These are phyloP conservation scores for Vidua macroura DNA, from an alignment of 2,113 vertebrate genomes.

Conservation along the genomic window DNA sequence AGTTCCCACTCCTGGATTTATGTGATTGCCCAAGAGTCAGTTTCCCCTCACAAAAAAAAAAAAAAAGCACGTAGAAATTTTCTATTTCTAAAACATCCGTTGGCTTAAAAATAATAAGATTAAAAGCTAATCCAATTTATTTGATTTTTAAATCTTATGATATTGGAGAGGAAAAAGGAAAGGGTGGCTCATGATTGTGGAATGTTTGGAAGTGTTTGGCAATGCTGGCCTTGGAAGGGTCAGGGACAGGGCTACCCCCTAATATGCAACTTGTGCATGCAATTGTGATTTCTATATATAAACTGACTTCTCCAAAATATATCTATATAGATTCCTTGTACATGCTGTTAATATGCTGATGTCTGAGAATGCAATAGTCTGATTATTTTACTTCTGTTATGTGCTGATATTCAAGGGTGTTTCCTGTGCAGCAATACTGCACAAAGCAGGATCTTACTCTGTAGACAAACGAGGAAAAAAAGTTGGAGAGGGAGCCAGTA, in stretches of 20 bases:
- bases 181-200: not conserved
- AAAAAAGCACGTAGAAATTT: rapidly evolving
- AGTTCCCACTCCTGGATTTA: not conserved
- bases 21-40: not conserved
- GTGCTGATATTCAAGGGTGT: not conserved
- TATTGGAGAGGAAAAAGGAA: not conserved
- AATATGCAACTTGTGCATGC: not conserved
- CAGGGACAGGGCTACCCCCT: not conserved
- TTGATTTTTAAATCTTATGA: constrained; percentile 1
- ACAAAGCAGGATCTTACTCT: not conserved
- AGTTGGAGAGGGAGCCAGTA: not conserved
- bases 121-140: not conserved
- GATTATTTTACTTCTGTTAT: not conserved
- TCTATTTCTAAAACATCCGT: not conserved
- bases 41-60: not conserved
- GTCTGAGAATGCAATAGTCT: not conserved
- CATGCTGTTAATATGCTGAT: not conserved
- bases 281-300: constrained; percentile 29
- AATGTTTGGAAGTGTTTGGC: not conserved
- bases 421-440: not conserved
- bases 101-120: not conserved
- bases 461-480: not conserved
- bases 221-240: not conserved
- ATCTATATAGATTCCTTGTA: not conserved
- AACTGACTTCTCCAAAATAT: not conserved